Evolutionary conservation across 2,797 vertebrate species (phyloP).

Genomic region (Myotis myotis): DNA sequence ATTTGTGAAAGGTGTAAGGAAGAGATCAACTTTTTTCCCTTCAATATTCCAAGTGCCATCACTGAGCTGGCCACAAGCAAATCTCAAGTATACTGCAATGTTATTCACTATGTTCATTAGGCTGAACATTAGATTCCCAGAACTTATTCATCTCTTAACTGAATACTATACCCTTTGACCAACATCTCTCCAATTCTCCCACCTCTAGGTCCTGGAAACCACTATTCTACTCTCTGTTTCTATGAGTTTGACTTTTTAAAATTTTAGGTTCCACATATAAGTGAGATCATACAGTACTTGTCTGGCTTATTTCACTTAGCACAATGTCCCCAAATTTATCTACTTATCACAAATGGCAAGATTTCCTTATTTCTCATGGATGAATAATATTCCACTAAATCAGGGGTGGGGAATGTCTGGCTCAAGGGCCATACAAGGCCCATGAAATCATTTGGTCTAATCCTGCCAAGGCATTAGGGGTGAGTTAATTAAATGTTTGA

Average conservation of each 20-base stretch:
- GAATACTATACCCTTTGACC: neutral
- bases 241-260: neutral
- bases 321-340: neutral
- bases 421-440: too few species aligned
- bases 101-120: neutral
- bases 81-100: neutral
- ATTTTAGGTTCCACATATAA: neutral
- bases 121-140: neutral
- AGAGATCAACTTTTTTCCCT: too few species aligned
- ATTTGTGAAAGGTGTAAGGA: too few species aligned
- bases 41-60: too few species aligned
- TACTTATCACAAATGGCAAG: neutral
- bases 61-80: too few species aligned
- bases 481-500: too few species aligned
- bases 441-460: too few species aligned
- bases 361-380: neutral
- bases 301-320: neutral
- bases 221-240: neutral
- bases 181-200: neutral
- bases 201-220: neutral
- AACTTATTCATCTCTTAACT: neutral
- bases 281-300: neutral
- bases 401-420: too few species aligned
- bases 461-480: too few species aligned
- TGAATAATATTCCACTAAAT: neutral